Base-by-base conservation (phyloP, 1,140 invertebrate species). In the Streblospio benedicti region DNA sequence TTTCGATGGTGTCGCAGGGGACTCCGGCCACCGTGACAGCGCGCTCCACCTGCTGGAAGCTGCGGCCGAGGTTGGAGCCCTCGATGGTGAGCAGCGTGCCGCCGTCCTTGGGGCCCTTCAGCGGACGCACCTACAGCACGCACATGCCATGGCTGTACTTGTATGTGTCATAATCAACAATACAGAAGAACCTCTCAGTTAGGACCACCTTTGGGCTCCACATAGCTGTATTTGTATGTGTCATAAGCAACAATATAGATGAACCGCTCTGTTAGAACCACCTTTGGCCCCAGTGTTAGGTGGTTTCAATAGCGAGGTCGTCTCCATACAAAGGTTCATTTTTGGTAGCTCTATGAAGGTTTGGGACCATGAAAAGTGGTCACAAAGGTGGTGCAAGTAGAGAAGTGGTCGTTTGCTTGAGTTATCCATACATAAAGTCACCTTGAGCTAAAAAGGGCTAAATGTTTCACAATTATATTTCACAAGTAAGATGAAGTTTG, bases 51-150 rank as follows among this genome's bases (percentile, higher is more conserved):
- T 97, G 93, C 70, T 88, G 88, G 68, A 90, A 85, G 65, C 87
- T 87, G 47, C 93, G 81, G 0, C 93, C 93, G 23, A 97, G 81
- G 80, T 97, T 95, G 69, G 90, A 91, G 4, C 93, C 93, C 80
- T 93, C 89, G 60, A 97, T 95, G 16, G 91, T 93, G 0, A 97
- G 85, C 45, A 93, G 73, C 18, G 93, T 96, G 2, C 93, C 93
- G 20, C 93, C 93, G 83, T 96, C 92, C 51, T 94, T 84, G 12
- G 93, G 93, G 18, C 93, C 92, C 74, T 87, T 91, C 32, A 93
- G 72, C 0, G 93, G 93, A 75, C 89, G 90, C 61, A 96, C 93
- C 84, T 86, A 67, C 33, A 78, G 74, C 18, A 55, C 14, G 38
- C n/a, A 0, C 27, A 16, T 28, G 28, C 25, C 23, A 60, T 49